Evolutionary conservation across 2,113 vertebrate species (phyloP), one percentile per base, ranked within the genome.

Genomic region (Halcyon malimbica): DNA sequence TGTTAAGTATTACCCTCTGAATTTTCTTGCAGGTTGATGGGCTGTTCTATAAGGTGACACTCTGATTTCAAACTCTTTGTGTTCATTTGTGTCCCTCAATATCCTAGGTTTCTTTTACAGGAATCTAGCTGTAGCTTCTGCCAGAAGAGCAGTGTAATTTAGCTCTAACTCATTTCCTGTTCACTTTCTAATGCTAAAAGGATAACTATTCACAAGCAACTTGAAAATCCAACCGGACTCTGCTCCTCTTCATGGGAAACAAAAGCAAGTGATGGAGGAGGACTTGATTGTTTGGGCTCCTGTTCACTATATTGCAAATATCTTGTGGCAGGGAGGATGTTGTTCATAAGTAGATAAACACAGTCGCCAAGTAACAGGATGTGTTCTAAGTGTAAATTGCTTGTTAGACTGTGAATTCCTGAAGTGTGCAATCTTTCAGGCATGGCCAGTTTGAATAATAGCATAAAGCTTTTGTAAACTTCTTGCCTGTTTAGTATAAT

Each of bases 11-110:
- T 94, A 89, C 95, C 90, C 95, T 99, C 94, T 98, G 98, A 97
- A 97, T 99, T 99, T 98, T 98, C 97, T 98, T 98, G 76, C 98
- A 99, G 98, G 98, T 99, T 98, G 98, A 99, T 98, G 98, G 98
- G 96, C 98, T 98, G 97, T 98, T 98, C 95, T 98, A 98, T 96
- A 98, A 99, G 98, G 97, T 98, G 98, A 98, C 78, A 97, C 97
- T 98, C 97, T 98, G 98, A 93, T 97, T 98, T 98, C 97, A 92
- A 97, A 97, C 91, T 96, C 92, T 95, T 16, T 97, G 89, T 94
- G 94, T 98, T 90, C 94, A 97, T 97, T 96, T 97, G 93, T 98
- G 92, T 87, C 94, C 90, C 92, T 97, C 86, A 85, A 76, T 96
- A 97, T 97, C 94, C 94, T 97, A 97, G 96, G 96, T 98, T 97